Conservation (phyloP, 1,140 invertebrate species). For the Euwallacea similis region DNA sequence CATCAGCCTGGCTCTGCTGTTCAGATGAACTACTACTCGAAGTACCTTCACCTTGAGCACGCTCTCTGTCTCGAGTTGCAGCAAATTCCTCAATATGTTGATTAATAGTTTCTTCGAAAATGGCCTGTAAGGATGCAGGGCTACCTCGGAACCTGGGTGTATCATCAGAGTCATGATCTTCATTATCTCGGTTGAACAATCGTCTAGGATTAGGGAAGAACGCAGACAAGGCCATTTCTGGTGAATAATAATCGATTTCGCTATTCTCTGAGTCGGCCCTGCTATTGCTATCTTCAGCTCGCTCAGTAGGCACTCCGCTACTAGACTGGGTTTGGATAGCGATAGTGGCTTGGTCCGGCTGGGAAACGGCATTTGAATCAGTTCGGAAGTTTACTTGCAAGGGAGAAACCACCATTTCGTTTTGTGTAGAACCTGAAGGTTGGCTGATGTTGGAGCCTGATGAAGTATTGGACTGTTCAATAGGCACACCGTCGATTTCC, state of each 20-base stretch:
- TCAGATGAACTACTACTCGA: conserved; percentile 29
- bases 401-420: conserved; percentile 35
- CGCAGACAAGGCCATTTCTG: conserved; percentile 10
- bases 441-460: conserved; percentile 18
- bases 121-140: conserved; percentile 31
- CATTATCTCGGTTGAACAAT: too few relatives aligned
- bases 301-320: conserved; percentile 11
- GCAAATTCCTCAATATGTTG: conserved; percentile 32
- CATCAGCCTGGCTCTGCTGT: conserved; percentile 21
- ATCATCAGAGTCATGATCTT: too few relatives aligned
- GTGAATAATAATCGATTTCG: conserved; percentile 1
- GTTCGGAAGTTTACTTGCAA: conserved; percentile 29
- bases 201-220: not conserved
- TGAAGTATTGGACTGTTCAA: conserved; percentile 29
- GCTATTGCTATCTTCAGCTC: conserved; percentile 35
- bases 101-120: conserved; percentile 39
- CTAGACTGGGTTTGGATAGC: conserved; percentile 36
- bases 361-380: conserved; percentile 29
- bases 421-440: conserved; percentile 17
- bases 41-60: conserved; percentile 1
- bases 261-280: conserved; percentile 35
- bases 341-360: conserved; percentile 23
- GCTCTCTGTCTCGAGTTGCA: conserved; percentile 6
- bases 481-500: conserved; percentile 38
- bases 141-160: conserved; percentile 11